Evolutionary conservation across 2,888 invertebrate species (phyloP), one percentile per base, ranked within the genome.

Genomic region (Andricus quercusramuli): DNA sequence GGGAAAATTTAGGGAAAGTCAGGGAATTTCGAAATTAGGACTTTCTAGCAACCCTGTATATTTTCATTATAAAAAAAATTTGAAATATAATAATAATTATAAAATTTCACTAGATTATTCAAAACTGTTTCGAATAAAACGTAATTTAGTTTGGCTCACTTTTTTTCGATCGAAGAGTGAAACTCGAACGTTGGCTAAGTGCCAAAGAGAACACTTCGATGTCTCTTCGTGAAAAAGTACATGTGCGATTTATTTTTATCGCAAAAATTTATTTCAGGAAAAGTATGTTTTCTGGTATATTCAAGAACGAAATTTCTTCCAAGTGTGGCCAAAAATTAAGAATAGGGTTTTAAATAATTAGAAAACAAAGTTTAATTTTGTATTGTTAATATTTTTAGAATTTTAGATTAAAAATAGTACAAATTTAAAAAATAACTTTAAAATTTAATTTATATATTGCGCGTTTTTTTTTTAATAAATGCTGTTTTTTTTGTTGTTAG

Each of bases 161-260:
- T 51, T 51, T 70, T 70, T 51, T 25, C 25, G 29, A 70, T 51
- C 70, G 29, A 70, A 47, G 70, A 51, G 22, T 15, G 25, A 70
- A 51, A 20, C 29, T 70, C 15, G 13, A 25, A 62, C 22, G 62
- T 62, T 70, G 70, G 70, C 47, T 32, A 20, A 4, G 20, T 51
- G 70, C 51, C 70, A 70, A 70, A 29, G 29, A 25, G 29, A 41
- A 17, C 20, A 41, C 25, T 44, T 44, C 13, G 15, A 68, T 68
- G 29, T 17, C 47, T 29, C 17, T 70, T 17, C 11, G 70, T 47
- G 29, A 47, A 70, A 70, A 51, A 70, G 6, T 47, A 68, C 17
- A 68, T 44, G 29, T 51, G 25, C 9, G 20, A 47, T 51, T 29
- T 70, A 29, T 70, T 29, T 70, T 51, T 51, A 51, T 70, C 70